Evolutionary conservation across 1,140 invertebrate genomes (phyloP).

Genomic region (Arctopsyche grandis): DNA sequence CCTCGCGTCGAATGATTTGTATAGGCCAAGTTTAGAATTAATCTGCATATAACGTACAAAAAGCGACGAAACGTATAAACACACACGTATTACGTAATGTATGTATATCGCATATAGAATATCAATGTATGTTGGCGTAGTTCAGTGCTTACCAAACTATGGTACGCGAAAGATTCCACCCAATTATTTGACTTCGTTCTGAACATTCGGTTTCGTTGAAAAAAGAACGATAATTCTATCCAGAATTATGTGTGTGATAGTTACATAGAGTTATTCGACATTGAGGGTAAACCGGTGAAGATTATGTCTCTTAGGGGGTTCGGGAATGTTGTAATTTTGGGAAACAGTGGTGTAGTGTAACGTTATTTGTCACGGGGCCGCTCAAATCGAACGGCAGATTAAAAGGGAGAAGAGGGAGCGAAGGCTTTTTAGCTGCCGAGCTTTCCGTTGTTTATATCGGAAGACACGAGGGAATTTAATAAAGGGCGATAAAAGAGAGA

Average conservation of each 20-base stretch:
- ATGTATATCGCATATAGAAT: neutral
- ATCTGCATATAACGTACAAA: neutral
- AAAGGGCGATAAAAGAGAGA: conserved; percentile 1
- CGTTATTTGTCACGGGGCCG: neutral
- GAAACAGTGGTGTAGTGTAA: neutral
- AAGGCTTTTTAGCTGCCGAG: too few relatives aligned
- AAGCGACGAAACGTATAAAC: neutral
- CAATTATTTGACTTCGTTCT: too few relatives aligned
- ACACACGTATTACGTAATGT: too few relatives aligned
- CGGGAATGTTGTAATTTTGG: too few relatives aligned
- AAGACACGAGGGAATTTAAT: neutral
- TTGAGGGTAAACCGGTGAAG: too few relatives aligned
- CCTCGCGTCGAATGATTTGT: conserved; percentile 4
- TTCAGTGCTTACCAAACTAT: too few relatives aligned
- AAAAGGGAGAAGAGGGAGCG: neutral
- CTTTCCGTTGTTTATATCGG: neutral
- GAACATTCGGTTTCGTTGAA: too few relatives aligned
- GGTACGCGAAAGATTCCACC: too few relatives aligned
- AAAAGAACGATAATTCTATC: too few relatives aligned
- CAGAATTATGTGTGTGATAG: too few relatives aligned
- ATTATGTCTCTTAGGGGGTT: too few relatives aligned
- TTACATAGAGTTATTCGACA: too few relatives aligned
- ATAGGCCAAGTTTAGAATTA: neutral
- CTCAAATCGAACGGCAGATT: neutral
- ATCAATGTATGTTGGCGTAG: neutral